These are phyloP conservation scores for Vanacampus margaritifer DNA, from an alignment of 2,113 vertebrate genomes.

Conservation along the genomic window DNA sequence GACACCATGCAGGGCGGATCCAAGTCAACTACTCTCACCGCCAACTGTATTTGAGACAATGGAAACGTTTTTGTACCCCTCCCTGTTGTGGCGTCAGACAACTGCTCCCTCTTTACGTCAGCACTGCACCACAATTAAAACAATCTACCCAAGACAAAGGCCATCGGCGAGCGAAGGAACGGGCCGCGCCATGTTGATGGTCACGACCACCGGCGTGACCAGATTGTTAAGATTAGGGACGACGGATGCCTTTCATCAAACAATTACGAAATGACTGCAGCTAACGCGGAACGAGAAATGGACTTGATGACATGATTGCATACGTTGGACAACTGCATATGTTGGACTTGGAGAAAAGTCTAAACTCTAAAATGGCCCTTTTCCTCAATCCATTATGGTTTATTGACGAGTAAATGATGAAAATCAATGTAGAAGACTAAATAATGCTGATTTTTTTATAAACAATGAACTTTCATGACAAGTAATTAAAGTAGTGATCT, in stretches of 20 bases:
- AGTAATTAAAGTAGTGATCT: neutral
- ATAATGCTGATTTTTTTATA: neutral
- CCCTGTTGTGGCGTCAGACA: conserved; percentile 49
- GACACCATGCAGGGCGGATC: conserved; percentile 63
- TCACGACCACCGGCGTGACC: conserved; percentile 36
- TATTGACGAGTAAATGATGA: neutral
- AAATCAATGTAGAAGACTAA: neutral
- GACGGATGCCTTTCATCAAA: conserved; percentile 65
- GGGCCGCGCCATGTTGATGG: neutral
- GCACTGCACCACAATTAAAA: conserved; percentile 75
- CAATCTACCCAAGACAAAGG: conserved; percentile 69
- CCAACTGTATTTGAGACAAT: conserved; percentile 70
- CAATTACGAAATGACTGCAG: conserved; percentile 61
- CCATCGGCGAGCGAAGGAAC: neutral
- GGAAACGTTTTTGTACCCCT: conserved; percentile 64
- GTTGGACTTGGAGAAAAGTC: conserved; percentile 18
- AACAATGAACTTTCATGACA: neutral
- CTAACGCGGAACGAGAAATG: conserved; percentile 67
- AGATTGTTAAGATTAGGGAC: conserved; percentile 43
- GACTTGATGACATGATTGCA: conserved; percentile 59
- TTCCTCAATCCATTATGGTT: conserved; percentile 27
- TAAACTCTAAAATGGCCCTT: conserved; percentile 42
- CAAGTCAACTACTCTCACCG: conserved; percentile 54
- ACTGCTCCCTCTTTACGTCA: conserved; percentile 61
- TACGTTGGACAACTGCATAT: conserved; percentile 29